phyloP scores from a whole-genome alignment of 2,113 vertebrate genomes.

The Chaenocephalus aceratus region DNA sequence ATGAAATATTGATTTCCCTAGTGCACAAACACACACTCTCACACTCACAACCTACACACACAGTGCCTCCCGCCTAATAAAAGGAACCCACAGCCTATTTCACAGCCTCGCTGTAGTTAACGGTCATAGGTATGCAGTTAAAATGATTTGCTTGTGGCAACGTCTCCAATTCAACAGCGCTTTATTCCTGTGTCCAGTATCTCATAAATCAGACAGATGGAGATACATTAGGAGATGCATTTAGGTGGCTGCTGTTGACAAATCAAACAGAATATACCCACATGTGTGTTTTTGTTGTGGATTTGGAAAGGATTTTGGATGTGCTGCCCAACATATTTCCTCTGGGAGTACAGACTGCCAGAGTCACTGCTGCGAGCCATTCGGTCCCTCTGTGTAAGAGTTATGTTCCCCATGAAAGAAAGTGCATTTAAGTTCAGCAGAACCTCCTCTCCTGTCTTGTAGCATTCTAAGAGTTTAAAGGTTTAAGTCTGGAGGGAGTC shows the following conservation, averaged over 20 bases:
- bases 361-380: constrained; percentile 8
- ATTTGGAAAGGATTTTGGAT: constrained; percentile 9
- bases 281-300: constrained; percentile 18
- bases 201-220: neutral
- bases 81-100: constrained; percentile 30
- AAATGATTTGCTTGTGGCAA: constrained; percentile 35
- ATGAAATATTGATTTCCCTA: constrained; percentile 74
- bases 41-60: neutral
- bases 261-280: constrained; percentile 9
- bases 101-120: constrained; percentile 36
- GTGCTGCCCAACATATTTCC: neutral
- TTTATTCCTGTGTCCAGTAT: constrained; percentile 17
- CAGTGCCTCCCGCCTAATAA: constrained; percentile 23
- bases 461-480: neutral
- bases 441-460: neutral
- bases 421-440: neutral
- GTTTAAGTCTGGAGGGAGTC: constrained; percentile 24
- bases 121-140: constrained; percentile 9
- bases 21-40: neutral
- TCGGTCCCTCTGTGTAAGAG: neutral
- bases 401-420: neutral
- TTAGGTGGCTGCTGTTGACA: constrained; percentile 7
- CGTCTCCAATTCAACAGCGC: neutral
- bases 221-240: neutral
- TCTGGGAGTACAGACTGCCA: constrained; percentile 14